These are phyloP conservation scores for Porites evermanni DNA, from an alignment of 92 coral and sea anemone genomes.

Conservation along the genomic window DNA sequence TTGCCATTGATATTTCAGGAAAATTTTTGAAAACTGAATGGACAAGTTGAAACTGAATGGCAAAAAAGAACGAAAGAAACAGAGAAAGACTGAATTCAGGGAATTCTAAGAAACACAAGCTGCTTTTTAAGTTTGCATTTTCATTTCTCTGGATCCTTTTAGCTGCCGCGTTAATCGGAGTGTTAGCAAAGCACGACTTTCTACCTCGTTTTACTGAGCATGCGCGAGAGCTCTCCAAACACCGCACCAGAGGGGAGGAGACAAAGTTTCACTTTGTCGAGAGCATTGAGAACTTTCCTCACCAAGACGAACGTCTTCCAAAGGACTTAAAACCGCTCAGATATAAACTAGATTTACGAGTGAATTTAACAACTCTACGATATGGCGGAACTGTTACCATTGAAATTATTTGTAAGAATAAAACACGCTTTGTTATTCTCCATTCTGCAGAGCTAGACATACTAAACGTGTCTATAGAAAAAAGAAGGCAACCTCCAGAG, in stretches of 20 bases:
- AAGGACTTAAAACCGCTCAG: constrained; percentile 58
- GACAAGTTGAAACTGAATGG: neutral
- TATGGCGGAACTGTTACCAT: constrained; percentile 58
- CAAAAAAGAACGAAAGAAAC: neutral
- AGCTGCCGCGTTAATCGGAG: constrained; percentile 8
- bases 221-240: constrained; percentile 46
- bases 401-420: constrained; percentile 35
- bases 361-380: constrained; percentile 57
- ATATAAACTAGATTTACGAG: constrained; percentile 62
- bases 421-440: constrained; percentile 60
- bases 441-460: constrained; percentile 56
- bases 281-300: constrained; percentile 50
- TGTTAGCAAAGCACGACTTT: constrained; percentile 26
- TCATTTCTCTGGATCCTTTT: constrained; percentile 13
- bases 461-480: neutral
- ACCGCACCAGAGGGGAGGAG: constrained; percentile 43
- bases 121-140: neutral
- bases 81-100: neutral
- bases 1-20: constrained; percentile 1
- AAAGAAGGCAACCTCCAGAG: constrained; percentile 8
- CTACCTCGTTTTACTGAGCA: constrained; percentile 29
- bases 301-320: constrained; percentile 54
- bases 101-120: neutral
- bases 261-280: constrained; percentile 36
- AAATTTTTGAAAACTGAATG: constrained; percentile 11